phyloP scores from a whole-genome alignment of 2,888 invertebrate species.

The Brachyptera risi region DNA sequence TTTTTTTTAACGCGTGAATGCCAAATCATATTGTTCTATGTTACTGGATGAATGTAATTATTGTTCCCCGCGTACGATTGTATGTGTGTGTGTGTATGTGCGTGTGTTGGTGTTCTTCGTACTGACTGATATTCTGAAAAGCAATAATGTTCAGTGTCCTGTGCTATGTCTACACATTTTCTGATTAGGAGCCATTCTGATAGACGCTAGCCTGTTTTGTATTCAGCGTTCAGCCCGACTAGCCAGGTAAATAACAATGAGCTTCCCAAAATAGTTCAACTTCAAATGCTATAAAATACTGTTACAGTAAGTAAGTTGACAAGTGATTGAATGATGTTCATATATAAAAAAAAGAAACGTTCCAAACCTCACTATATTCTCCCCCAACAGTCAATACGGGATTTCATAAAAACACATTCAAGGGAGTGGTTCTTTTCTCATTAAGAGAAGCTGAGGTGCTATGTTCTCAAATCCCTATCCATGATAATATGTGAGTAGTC shows the following conservation, averaged over 20 bases:
- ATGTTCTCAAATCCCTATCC: no score
- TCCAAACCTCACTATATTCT: background rate
- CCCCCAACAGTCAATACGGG: background rate
- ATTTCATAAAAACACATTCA: no score
- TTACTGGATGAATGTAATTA: background rate
- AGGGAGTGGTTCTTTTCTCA: no score
- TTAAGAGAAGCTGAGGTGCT: no score
- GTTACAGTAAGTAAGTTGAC: no score
- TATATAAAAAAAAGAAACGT: background rate
- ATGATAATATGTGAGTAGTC: slow-evolving; percentile 22
- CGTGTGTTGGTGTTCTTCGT: slow-evolving; percentile 26
- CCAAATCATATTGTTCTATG: background rate
- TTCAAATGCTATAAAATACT: no score
- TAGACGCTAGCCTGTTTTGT: background rate
- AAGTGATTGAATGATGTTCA: no score
- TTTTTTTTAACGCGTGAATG: slow-evolving; percentile 19
- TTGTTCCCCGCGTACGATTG: slow-evolving; percentile 5
- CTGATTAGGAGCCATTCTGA: background rate
- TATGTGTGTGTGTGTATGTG: slow-evolving; percentile 18
- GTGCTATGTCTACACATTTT: slow-evolving; percentile 5
- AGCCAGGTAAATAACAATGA: background rate
- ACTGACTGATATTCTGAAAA: slow-evolving; percentile 33
- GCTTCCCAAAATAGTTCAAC: slow-evolving; percentile 15
- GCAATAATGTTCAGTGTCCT: slow-evolving; percentile 31
- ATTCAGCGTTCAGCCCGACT: no score